phyloP scores from a whole-genome alignment of 2,888 invertebrate genomes.

The Cataglyphis altisquamis region DNA sequence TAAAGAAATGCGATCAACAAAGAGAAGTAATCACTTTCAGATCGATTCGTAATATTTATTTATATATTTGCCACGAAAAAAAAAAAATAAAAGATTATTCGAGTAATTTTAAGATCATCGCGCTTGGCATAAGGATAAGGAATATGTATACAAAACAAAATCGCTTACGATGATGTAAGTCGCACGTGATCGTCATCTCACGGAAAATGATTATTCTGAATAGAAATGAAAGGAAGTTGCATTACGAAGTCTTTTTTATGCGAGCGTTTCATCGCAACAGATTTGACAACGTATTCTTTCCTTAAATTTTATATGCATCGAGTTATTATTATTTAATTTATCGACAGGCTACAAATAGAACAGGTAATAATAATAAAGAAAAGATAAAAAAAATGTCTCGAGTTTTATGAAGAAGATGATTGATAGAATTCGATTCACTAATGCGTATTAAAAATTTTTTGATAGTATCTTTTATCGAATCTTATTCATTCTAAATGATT shows the following conservation, averaged over 20 bases:
- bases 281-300: background rate
- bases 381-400: background rate
- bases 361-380: background rate
- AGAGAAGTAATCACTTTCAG: background rate
- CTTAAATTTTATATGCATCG: background rate
- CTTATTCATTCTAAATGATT: background rate
- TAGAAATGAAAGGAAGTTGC: background rate
- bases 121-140: background rate
- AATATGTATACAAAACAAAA: background rate
- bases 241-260: background rate
- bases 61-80: background rate
- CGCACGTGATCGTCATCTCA: conserved; percentile 16
- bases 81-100: background rate
- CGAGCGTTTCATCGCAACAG: background rate
- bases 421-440: background rate
- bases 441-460: background rate
- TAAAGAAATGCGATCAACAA: background rate
- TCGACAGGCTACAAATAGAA: background rate
- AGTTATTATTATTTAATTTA: background rate
- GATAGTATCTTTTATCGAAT: background rate
- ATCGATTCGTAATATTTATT: background rate
- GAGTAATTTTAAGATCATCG: background rate
- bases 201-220: conserved; percentile 13
- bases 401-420: conserved; percentile 2
- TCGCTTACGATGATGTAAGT: conserved; percentile 32